A percentile compares a stretch with the other conserved stretches of the same genome.
phyloP scores from a whole-genome alignment of 2,113 vertebrate species.

The Phalacrocorax brasilianus region DNA sequence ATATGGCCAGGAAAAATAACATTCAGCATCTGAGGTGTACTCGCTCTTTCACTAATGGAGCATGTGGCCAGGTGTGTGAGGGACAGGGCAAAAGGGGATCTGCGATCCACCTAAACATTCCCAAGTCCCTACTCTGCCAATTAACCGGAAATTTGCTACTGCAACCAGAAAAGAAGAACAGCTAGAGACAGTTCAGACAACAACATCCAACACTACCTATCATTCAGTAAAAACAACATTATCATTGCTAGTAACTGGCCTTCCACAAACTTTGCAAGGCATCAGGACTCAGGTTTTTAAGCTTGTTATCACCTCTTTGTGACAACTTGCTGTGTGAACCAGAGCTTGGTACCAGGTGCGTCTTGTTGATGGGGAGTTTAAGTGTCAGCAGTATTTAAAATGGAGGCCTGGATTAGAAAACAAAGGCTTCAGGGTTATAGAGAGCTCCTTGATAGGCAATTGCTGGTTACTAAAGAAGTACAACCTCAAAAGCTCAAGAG shows the following conservation, averaged over 20 bases:
- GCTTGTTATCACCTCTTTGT: neutral
- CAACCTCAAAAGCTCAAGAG: neutral
- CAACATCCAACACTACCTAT: neutral
- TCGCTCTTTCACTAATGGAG: neutral
- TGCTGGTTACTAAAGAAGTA: neutral
- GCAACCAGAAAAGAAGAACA: neutral
- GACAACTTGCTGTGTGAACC: neutral
- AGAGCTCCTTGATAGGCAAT: accelerated
- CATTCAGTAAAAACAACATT: neutral
- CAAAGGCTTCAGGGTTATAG: neutral
- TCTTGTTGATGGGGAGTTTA: neutral
- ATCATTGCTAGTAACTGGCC: neutral
- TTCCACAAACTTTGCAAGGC: neutral
- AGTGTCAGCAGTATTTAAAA: neutral
- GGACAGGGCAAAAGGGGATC: neutral
- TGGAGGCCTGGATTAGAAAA: neutral
- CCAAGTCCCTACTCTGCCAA: neutral
- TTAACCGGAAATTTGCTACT: neutral
- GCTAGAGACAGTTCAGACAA: neutral
- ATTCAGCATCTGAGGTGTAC: neutral
- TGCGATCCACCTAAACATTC: neutral
- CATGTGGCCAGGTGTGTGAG: neutral
- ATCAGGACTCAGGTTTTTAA: neutral
- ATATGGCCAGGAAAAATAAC: neutral
- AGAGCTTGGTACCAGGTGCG: neutral